Base-by-base conservation (phyloP, 2,888 invertebrate genomes). In the Aproaerema taeniolella region DNA sequence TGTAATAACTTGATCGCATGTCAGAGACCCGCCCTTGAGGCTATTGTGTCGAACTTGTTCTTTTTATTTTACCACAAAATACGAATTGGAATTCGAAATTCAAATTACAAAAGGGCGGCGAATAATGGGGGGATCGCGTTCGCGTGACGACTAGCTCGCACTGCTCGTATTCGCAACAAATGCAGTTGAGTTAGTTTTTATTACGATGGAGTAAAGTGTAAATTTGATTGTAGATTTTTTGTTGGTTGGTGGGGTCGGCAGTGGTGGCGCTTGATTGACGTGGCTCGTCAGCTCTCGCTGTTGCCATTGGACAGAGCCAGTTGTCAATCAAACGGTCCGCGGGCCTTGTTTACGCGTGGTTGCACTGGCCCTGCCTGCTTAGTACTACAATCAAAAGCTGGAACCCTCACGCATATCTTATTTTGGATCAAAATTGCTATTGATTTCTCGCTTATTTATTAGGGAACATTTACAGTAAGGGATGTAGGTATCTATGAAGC, bases 221-320 rank as follows among this genome's bases (percentile, higher is more conserved):
- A n/a, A n/a, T n/a, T n/a, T n/a, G n/a, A n/a, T n/a, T n/a, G n/a
- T n/a, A n/a, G n/a, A n/a, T n/a, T n/a, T n/a, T n/a, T n/a, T n/a
- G n/a, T n/a, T n/a, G n/a, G n/a, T 9, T 67, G 63, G 64, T 66
- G 62, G 68, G 69, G 63, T 67, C 58, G 52, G 59, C 63, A 64
- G 58, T 59, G 58, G 59, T 64, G 61, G 63, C 58, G 69, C 64
- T 72, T 92, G 92, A 92, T 92, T 92, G 92, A 92, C 92, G 90
- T 89, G 89, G 87, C 90, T 91, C 91, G 92, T 92, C 92, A 91
- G 90, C 88, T 89, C 90, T 90, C 89, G 85, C 88, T 85, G 88
- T 89, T 88, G 90, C 90, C 89, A 92, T 92, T 92, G 92, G 92
- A 88, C 89, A 90, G 89, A 89, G 88, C 88, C 90, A 77, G 89